A percentile compares a stretch with the other conserved stretches of the same genome.
Conservation (phyloP, 2,888 invertebrate species). For the Drosophila kambysellisi region DNA sequence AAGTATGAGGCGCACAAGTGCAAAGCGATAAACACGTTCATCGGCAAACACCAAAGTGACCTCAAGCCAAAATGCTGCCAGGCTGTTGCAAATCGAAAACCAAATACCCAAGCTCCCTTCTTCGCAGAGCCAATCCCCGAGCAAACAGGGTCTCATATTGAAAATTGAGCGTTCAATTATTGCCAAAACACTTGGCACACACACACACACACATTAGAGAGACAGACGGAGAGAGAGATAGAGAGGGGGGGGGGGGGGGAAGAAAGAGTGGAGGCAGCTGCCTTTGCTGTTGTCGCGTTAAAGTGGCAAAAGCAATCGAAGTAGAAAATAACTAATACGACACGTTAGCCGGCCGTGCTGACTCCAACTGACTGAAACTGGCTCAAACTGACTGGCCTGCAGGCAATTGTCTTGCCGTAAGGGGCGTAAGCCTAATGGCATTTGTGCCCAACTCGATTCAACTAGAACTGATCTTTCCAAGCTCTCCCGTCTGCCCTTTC, state of each 20-base stretch:
- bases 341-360: conserved; percentile 74
- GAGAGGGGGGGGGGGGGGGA: no score
- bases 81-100: conserved; percentile 5
- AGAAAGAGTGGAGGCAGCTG: conserved; percentile 11
- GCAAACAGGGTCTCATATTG: conserved; percentile 63
- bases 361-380: conserved; percentile 25
- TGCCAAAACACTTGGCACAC: conserved; percentile 70
- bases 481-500: neutral
- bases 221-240: neutral
- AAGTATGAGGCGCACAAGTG: conserved; percentile 12
- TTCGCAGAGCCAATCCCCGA: conserved; percentile 19
- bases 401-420: conserved; percentile 65
- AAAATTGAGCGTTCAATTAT: conserved; percentile 79
- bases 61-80: neutral
- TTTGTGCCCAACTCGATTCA: conserved; percentile 46
- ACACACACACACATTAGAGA: conserved; percentile 11
- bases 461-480: conserved; percentile 26
- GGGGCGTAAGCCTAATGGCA: conserved; percentile 74
- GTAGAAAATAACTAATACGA: conserved; percentile 81
- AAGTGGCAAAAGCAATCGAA: conserved; percentile 82
- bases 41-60: neutral
- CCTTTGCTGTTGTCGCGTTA: conserved; percentile 73
- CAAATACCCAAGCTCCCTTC: conserved; percentile 24
- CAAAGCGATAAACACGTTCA: conserved; percentile 13
- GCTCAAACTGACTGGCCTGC: conserved; percentile 54